These are phyloP conservation scores for Caenorhabditis elegans DNA, from an alignment of 1,140 invertebrate species.

Conservation along the genomic window WBcel235 BX284602.5:7059001-7059500, in stretches of 20 bases:
- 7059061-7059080: no score
- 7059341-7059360: background rate
- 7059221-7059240: no score
- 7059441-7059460: background rate
- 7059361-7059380: background rate
- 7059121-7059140: no score
- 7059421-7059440: background rate
- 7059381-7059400: background rate
- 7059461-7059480: background rate
- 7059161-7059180: background rate
- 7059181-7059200: background rate
- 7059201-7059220: background rate
- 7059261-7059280: background rate
- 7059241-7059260: background rate
- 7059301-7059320: background rate
- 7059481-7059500: background rate
- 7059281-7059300: background rate
- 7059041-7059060: no score
- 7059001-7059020: no score
- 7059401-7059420: slow-evolving; percentile 7
- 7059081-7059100: no score
- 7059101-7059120: no score
- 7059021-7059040: no score
- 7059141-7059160: no score
- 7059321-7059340: background rate